A percentile compares a stretch with the other conserved stretches of the same genome.
Evolutionary conservation across 2,797 vertebrate genomes (phyloP).

Genomic region (Lutjanus argentimaculatus): DNA sequence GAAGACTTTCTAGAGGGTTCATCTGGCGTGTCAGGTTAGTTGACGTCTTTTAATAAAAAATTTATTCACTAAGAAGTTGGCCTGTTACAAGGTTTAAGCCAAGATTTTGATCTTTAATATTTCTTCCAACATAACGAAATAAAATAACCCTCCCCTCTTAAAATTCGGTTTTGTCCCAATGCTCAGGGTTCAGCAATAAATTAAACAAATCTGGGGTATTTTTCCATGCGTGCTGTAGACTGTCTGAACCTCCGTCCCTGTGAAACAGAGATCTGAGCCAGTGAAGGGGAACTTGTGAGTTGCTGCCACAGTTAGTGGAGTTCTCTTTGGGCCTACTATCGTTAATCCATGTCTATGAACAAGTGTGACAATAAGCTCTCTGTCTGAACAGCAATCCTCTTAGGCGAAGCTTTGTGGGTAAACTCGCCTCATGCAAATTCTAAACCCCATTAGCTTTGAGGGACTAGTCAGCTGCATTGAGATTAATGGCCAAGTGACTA

Average conservation of each 20-base stretch:
- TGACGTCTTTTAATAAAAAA: too few relatives aligned
- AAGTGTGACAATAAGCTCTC: constrained; percentile 88
- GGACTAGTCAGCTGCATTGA: constrained; percentile 88
- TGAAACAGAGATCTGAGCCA: constrained; percentile 54
- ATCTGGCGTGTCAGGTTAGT: too few relatives aligned
- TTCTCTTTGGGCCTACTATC: constrained; percentile 75
- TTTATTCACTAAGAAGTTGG: too few relatives aligned
- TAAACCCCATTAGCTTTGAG: constrained; percentile 91
- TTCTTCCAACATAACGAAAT: too few relatives aligned
- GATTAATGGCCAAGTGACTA: constrained; percentile 88
- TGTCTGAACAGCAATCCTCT: constrained; percentile 89
- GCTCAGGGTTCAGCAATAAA: not conserved
- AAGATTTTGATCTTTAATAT: too few relatives aligned
- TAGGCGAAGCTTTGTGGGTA: constrained; percentile 88
- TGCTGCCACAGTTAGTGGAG: constrained; percentile 73
- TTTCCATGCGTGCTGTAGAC: constrained; percentile 1
- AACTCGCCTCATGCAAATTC: constrained; percentile 89
- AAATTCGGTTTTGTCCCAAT: too few relatives aligned
- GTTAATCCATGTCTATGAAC: constrained; percentile 86
- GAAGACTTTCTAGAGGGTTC: too few relatives aligned
- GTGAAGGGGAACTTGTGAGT: constrained; percentile 64
- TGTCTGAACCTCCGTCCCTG: constrained; percentile 30
- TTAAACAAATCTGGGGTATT: constrained; percentile 26
- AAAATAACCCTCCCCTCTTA: too few relatives aligned
- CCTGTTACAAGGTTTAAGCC: too few relatives aligned